A percentile compares a stretch with the other conserved stretches of the same genome.
phyloP scores from a whole-genome alignment of 2,888 invertebrate genomes.

The Liposcelis brunnea region DNA sequence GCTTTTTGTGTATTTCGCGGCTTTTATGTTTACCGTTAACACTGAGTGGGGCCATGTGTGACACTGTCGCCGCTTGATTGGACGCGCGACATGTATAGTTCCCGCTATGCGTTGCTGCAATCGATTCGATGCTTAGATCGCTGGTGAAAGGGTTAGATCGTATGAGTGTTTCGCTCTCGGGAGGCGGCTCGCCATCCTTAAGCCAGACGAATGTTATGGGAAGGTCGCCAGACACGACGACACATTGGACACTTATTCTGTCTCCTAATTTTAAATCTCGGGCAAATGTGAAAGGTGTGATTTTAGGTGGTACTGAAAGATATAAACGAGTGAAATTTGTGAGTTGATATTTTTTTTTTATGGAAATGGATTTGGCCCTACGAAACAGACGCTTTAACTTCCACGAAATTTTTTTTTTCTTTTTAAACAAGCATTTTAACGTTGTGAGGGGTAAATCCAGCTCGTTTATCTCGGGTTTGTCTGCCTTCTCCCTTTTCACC shows the following conservation, averaged over 20 bases:
- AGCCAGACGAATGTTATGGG: constrained; percentile 45
- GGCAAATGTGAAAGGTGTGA: constrained; percentile 47
- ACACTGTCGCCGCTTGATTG: constrained; percentile 38
- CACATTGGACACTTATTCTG: constrained; percentile 40
- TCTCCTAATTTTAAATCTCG: constrained; percentile 41
- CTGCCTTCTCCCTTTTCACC: no score
- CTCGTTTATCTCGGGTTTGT: no score
- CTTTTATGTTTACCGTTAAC: constrained; percentile 29
- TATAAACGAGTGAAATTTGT: constrained; percentile 15
- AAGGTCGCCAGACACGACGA: constrained; percentile 42
- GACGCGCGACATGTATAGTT: constrained; percentile 33
- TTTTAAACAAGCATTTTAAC: constrained; percentile 1
- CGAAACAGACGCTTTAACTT: neutral
- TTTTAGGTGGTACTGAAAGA: constrained; percentile 41
- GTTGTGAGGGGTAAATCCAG: neutral
- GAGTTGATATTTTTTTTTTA: neutral
- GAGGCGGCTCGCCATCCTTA: constrained; percentile 31
- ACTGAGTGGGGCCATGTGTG: constrained; percentile 38
- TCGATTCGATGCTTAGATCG: constrained; percentile 38
- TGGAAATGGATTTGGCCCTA: neutral
- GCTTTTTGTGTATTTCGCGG: neutral
- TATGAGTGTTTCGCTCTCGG: neutral
- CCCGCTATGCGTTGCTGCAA: constrained; percentile 38
- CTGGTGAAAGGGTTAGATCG: constrained; percentile 32
- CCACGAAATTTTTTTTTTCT: no score